Conservation (phyloP, 2,113 vertebrate species). For the Hemiscyllium ocellatum region DNA sequence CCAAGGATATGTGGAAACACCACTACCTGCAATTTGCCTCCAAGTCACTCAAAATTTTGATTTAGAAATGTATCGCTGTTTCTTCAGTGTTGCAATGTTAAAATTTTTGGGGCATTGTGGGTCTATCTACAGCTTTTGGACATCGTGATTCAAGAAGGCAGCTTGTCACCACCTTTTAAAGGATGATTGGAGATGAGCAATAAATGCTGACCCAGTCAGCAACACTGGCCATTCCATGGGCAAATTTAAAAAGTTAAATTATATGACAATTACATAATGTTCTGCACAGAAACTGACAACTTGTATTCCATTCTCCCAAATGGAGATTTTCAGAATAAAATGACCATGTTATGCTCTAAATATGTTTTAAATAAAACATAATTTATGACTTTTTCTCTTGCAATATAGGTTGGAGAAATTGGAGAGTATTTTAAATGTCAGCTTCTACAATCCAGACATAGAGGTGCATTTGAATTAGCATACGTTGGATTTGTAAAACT, state of each 20-base stretch:
- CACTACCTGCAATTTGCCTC: no score
- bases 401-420: constrained; percentile 73
- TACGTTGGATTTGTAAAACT: constrained; percentile 91
- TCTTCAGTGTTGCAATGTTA: no score
- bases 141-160: no score
- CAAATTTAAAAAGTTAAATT: not conserved
- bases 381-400: constrained; percentile 21
- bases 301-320: not conserved
- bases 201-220: no score
- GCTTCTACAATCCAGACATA: constrained; percentile 88
- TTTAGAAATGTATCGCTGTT: no score
- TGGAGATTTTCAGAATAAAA: not conserved
- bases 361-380: not conserved
- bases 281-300: not conserved
- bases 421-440: constrained; percentile 89
- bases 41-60: no score
- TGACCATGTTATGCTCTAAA: not conserved
- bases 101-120: no score
- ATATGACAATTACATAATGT: constrained; percentile 7
- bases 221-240: no score
- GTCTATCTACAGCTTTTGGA: no score
- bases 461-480: constrained; percentile 92
- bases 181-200: no score
- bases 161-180: no score
- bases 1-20: no score